phyloP scores from a whole-genome alignment of 2,797 vertebrate genomes.

The Phoeniculus purpureus region DNA sequence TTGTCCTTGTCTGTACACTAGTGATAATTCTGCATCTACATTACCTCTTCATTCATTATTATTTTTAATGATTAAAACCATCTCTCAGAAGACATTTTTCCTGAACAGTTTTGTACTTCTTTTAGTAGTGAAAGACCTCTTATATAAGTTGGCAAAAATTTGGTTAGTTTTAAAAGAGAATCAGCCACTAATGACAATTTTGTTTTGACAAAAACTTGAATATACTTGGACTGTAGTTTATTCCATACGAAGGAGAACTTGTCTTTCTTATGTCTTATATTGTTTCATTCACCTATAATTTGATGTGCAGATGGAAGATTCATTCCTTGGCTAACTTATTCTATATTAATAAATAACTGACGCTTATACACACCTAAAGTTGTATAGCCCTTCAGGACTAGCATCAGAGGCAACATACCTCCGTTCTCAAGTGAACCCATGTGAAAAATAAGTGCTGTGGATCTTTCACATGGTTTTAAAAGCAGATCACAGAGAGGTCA shows the following conservation, averaged over 20 bases:
- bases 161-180: constrained; percentile 58
- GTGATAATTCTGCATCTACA: constrained; percentile 42
- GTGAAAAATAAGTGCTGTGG: constrained; percentile 29
- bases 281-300: constrained; percentile 66
- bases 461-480: constrained; percentile 56
- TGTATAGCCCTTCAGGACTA: constrained; percentile 50
- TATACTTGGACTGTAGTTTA: constrained; percentile 33
- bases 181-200: constrained; percentile 49
- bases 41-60: too few species aligned
- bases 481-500: constrained; percentile 37
- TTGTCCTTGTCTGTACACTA: constrained; percentile 6
- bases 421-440: constrained; percentile 19
- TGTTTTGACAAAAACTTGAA: constrained; percentile 63
- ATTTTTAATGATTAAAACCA: constrained; percentile 60
- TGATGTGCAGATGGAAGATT: constrained; percentile 61
- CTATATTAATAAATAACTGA: constrained; percentile 51
- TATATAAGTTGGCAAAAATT: constrained; percentile 60
- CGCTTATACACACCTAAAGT: background rate
- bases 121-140: constrained; percentile 34
- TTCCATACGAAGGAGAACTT: constrained; percentile 47
- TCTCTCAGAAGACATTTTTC: constrained; percentile 62
- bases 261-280: constrained; percentile 49
- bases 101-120: constrained; percentile 34
- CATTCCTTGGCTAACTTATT: constrained; percentile 27
- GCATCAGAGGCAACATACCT: constrained; percentile 58